These are phyloP conservation scores for Crotophaga sulcirostris DNA, from an alignment of 2,113 vertebrate genomes.

Conservation along the genomic window DNA sequence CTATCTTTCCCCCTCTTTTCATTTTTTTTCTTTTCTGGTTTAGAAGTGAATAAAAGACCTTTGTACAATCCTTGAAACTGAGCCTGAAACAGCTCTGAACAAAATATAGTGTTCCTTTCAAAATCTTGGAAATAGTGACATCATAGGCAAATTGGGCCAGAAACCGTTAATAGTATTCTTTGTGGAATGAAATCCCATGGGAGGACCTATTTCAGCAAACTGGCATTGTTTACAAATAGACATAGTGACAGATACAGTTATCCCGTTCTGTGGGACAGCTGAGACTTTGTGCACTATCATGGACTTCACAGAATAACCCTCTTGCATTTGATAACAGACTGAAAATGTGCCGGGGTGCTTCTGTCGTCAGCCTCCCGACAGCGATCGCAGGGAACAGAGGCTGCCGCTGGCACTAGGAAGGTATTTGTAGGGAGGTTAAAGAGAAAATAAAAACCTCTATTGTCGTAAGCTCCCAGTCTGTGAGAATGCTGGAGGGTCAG, in stretches of 20 bases:
- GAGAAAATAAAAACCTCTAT: not conserved
- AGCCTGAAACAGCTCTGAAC: slow-evolving; percentile 58
- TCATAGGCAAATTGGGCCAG: slow-evolving; percentile 74
- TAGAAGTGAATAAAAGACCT: slow-evolving; percentile 67
- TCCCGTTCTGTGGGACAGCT: not conserved
- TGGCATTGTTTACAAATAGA: slow-evolving; percentile 74
- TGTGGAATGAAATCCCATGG: slow-evolving; percentile 47
- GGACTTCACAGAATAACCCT: not conserved
- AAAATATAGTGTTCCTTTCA: slow-evolving; percentile 73
- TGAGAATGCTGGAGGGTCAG: not conserved
- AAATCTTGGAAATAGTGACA: slow-evolving; percentile 75
- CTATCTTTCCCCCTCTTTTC: not conserved
- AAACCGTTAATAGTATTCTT: slow-evolving; percentile 68
- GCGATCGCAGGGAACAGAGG: rapidly evolving
- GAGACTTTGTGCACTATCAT: not conserved
- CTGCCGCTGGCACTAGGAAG: not conserved
- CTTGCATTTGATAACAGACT: not conserved
- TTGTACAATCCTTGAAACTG: slow-evolving; percentile 72
- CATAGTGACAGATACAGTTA: not conserved
- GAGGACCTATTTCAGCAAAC: slow-evolving; percentile 49
- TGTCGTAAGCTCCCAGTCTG: not conserved
- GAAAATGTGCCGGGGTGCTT: not conserved
- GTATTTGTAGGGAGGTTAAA: not conserved
- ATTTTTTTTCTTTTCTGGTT: not conserved
- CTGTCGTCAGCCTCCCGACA: not conserved